phyloP scores from a whole-genome alignment of 2,797 vertebrate genomes.

The Borostomias antarcticus region DNA sequence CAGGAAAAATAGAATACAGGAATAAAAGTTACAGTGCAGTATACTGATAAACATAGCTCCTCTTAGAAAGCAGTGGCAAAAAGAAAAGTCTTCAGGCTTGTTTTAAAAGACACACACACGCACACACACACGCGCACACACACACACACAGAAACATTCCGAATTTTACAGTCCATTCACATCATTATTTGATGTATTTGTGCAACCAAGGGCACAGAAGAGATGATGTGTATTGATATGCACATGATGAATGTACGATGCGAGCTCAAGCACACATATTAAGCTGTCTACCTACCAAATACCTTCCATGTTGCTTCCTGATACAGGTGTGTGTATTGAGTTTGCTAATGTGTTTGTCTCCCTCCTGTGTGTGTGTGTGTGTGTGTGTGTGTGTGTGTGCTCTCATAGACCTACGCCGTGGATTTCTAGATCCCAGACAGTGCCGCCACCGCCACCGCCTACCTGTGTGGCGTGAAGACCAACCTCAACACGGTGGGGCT shows the following conservation, averaged over 20 bases:
- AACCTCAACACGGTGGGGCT: conserved; percentile 77
- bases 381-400: conserved; percentile 25
- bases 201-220: neutral
- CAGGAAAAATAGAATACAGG: no score
- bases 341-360: neutral
- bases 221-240: neutral
- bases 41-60: no score
- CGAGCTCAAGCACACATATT: neutral
- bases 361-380: conserved; percentile 15
- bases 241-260: neutral
- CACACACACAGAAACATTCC: neutral
- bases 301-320: neutral
- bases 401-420: conserved; percentile 81
- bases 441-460: conserved; percentile 76
- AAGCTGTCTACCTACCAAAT: neutral
- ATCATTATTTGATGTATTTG: neutral
- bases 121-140: neutral
- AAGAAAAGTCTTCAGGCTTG: no score
- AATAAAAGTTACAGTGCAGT: no score
- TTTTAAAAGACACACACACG: conserved; percentile 7
- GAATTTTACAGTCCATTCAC: no score
- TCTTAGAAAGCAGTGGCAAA: no score
- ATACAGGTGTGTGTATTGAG: neutral
- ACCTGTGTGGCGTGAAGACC: conserved; percentile 80
- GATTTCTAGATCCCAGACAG: conserved; percentile 83